A percentile compares a stretch with the other conserved stretches of the same genome.
Evolutionary conservation across 1,140 invertebrate genomes (phyloP).

Genomic region (Xylocopa sonorina): DNA sequence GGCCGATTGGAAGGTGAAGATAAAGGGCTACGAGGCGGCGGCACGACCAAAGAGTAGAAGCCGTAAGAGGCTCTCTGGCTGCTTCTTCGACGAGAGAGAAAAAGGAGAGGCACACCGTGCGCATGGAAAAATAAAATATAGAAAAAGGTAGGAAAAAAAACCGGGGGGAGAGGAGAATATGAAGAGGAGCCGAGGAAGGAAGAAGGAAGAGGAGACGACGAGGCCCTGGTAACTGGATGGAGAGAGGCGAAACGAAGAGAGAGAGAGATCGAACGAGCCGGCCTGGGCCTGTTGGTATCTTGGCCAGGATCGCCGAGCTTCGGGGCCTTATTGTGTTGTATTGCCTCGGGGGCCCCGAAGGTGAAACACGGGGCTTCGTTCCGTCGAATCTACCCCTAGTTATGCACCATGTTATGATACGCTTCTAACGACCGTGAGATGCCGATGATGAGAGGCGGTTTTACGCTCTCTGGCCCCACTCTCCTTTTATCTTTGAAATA

Average conservation of each 20-base stretch:
- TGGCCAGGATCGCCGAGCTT: slow-evolving; percentile 66
- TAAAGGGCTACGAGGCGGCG: slow-evolving; percentile 72
- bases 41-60: slow-evolving; percentile 71
- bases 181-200: slow-evolving; percentile 35
- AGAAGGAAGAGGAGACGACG: slow-evolving; percentile 34
- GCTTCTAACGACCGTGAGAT: slow-evolving; percentile 68
- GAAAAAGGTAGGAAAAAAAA: slow-evolving; percentile 8
- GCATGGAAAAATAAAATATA: slow-evolving; percentile 59
- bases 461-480: slow-evolving; percentile 13
- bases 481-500: slow-evolving; percentile 36
- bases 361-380: slow-evolving; percentile 58
- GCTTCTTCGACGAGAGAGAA: slow-evolving; percentile 55
- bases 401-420: slow-evolving; percentile 71
- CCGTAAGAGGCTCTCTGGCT: slow-evolving; percentile 62
- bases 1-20: slow-evolving; percentile 71
- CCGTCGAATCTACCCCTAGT: slow-evolving; percentile 68
- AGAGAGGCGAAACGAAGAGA: slow-evolving; percentile 32
- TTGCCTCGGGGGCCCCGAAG: slow-evolving; percentile 53
- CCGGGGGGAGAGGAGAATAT: slow-evolving; percentile 26
- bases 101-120: slow-evolving; percentile 55
- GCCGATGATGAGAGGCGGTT: slow-evolving; percentile 65
- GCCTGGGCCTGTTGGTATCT: slow-evolving; percentile 60
- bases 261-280: slow-evolving; percentile 38
- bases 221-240: slow-evolving; percentile 31
- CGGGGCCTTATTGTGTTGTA: slow-evolving; percentile 71